A percentile compares a stretch with the other conserved stretches of the same genome.
Evolutionary conservation across 2,113 vertebrate genomes (phyloP).

Genomic region (Anarrhichthys ocellatus): DNA sequence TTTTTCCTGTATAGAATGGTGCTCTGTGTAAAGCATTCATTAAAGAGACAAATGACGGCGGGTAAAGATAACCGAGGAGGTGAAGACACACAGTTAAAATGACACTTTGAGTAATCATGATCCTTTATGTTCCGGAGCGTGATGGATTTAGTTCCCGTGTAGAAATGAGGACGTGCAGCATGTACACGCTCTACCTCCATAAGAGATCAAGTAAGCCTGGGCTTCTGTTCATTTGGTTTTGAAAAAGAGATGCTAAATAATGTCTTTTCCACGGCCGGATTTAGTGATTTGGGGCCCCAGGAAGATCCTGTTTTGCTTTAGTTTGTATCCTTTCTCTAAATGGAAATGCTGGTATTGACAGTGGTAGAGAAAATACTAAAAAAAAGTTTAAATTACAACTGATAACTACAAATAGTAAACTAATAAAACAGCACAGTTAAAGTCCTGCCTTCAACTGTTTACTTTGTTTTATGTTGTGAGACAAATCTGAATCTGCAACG

Average conservation of each 20-base stretch:
- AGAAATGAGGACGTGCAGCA: constrained; percentile 9
- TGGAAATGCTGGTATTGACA: background rate
- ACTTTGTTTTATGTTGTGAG: background rate
- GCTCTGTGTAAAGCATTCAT: constrained; percentile 31
- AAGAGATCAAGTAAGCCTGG: background rate
- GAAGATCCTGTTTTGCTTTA: background rate
- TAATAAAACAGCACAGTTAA: background rate
- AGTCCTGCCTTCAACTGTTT: background rate
- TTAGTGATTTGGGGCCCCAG: background rate
- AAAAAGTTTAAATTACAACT: too few relatives aligned
- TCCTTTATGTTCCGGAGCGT: constrained; percentile 30
- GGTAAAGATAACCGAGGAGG: constrained; percentile 44
- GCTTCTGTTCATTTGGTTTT: background rate
- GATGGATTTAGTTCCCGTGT: constrained; percentile 44
- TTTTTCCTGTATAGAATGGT: constrained; percentile 13
- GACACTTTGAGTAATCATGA: constrained; percentile 60
- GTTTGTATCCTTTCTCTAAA: background rate
- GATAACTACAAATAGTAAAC: background rate
- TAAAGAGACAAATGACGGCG: constrained; percentile 49
- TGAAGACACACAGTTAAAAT: constrained; percentile 47
- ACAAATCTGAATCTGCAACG: background rate
- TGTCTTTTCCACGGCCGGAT: background rate
- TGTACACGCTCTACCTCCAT: background rate
- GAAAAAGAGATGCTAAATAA: background rate
- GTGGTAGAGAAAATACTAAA: too few relatives aligned